These are phyloP conservation scores for Seriola rivoliana DNA, from an alignment of 2,113 vertebrate genomes.

Conservation along the genomic window DNA sequence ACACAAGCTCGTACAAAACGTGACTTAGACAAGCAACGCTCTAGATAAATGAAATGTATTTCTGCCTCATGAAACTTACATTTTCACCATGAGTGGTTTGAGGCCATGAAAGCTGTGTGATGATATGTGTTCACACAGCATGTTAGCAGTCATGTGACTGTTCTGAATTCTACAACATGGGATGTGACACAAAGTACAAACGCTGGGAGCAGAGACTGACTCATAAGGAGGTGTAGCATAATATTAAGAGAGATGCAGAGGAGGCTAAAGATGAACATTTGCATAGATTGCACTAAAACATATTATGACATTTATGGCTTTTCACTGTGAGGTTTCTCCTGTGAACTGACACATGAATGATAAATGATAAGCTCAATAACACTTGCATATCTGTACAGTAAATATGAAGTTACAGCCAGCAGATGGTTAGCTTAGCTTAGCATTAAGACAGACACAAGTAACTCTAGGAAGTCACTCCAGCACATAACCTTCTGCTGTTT, in stretches of 20 bases:
- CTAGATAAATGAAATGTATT: not conserved
- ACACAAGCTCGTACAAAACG: not conserved
- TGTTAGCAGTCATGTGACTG: conserved; percentile 42
- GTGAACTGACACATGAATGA: not conserved
- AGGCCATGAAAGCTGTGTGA: conserved; percentile 27
- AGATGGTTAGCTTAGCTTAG: not conserved
- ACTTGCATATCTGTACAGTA: not conserved
- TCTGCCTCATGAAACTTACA: conserved; percentile 26
- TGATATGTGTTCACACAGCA: conserved; percentile 22
- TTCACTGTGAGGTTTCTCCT: not conserved
- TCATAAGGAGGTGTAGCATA: conserved; percentile 27
- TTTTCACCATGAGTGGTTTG: conserved; percentile 44
- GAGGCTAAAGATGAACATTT: not conserved
- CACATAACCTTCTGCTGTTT: not conserved
- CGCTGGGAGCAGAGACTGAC: conserved; percentile 42
- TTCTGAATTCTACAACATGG: conserved; percentile 38
- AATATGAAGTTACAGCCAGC: not conserved
- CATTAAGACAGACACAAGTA: not conserved
- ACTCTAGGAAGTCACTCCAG: not conserved
- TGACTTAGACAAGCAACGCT: not conserved
- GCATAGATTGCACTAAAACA: not conserved
- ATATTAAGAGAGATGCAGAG: not conserved
- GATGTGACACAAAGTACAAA: conserved; percentile 59
- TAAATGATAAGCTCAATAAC: not conserved
- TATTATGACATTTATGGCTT: not conserved